Evolutionary conservation across 2,797 vertebrate species (phyloP), one percentile per base, ranked within the genome.

Genomic region (Mormyrus proboscirostris): DNA sequence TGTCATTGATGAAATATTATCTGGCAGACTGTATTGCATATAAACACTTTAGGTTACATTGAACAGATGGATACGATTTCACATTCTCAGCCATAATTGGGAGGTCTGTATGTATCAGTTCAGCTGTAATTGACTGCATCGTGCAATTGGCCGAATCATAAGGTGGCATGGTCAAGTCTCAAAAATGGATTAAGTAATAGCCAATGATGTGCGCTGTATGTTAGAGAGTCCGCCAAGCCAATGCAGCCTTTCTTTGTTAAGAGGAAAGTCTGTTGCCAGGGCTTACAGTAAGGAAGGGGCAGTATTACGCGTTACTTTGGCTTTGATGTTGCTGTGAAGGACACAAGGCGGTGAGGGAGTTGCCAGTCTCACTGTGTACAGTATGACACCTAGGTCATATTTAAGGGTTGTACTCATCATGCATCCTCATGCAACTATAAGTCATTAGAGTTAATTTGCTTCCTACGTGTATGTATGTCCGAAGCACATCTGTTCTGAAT

Each of bases 71-170:
- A 49, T 65, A 12, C 33, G 19, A 8, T 73, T 76, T 76, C n/a
- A 69, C 44, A 29, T 73, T 87, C 57, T 76, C 49, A 55, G 19
- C 5, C 53, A 41, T n/a, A 55, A 53, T 50, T 47, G 19, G 84
- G 47, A 87, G 59, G n/a, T 47, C 19, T 86, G 62, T 89, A 55
- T 33, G 89, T 89, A 55, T 65, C 53, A 79, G 65, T 86, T 85
- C 38, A 87, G 29, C 29, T 89, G 59, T 51, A 49, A 51, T 14
- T 50, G 44, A 85, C 49, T 85, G 49, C 33, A 51, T 85, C 47
- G 16, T 53, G 25, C n/a, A 29, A 29, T 50, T 89, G 62, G 25
- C 25, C 4, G 65, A 7, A 76, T 55, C 85, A 53, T 19, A 16
- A 41, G 29, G 88, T 38, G 22, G 22, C 65, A 47, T 47, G 62